Evolutionary conservation across 2,797 vertebrate genomes (phyloP).

Genomic region (Tapera naevia): DNA sequence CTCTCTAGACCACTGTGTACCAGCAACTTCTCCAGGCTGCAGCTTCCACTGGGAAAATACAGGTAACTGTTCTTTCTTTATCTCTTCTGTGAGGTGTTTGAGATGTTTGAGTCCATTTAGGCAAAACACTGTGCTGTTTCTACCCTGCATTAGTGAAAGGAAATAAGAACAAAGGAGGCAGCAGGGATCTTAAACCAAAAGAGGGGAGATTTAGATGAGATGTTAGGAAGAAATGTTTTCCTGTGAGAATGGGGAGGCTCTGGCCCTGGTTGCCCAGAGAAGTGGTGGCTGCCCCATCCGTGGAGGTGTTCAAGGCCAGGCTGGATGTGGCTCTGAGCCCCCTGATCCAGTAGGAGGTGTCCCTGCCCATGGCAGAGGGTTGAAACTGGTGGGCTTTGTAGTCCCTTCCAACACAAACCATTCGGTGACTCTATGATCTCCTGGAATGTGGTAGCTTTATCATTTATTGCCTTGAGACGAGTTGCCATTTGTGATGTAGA

Average conservation of each 20-base stretch:
- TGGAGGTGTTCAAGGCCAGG: too few relatives aligned
- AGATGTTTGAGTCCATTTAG: not conserved
- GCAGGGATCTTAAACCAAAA: not conserved
- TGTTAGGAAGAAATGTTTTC: too few relatives aligned
- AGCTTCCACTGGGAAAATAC: rapidly evolving
- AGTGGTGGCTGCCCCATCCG: too few relatives aligned
- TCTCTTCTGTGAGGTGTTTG: not conserved
- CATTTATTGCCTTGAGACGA: rapidly evolving
- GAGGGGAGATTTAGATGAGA: too few relatives aligned
- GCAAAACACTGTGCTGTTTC: not conserved
- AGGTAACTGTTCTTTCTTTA: not conserved
- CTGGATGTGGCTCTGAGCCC: too few relatives aligned
- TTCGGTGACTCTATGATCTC: not conserved
- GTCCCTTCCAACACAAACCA: too few relatives aligned
- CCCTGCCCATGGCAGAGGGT: too few relatives aligned
- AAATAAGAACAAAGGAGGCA: not conserved
- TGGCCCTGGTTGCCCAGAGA: too few relatives aligned
- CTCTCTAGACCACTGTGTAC: rapidly evolving
- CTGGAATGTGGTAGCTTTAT: not conserved
- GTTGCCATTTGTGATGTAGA: not conserved
- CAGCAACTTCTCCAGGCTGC: rapidly evolving
- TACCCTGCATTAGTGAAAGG: rapidly evolving
- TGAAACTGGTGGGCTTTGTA: too few relatives aligned
- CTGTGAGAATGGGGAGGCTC: too few relatives aligned
- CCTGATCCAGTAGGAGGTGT: too few relatives aligned